Base-by-base conservation (phyloP, 2,797 vertebrate species). In the Cuniculus paca region DNA sequence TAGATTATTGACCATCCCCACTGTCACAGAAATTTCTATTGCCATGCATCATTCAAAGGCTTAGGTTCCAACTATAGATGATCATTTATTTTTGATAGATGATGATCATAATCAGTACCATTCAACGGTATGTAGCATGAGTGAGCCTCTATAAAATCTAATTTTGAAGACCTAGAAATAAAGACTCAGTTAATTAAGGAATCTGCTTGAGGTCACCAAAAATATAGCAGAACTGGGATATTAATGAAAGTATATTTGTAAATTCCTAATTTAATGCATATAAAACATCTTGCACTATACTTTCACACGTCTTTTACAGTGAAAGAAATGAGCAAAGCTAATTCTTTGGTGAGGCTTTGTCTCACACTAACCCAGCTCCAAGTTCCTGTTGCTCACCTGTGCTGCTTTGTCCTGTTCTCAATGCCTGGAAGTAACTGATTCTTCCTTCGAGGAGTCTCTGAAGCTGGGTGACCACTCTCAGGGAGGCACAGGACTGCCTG, bases 101-200 rank as follows among this genome's bases (percentile, higher is more conserved):
- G 39, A 93, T 85, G 14, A 75, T 91, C 5, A 13, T 54, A 52
- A 52, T 56, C 54, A 63, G 24, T 54, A 34, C 26, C 26, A 42
- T 54, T 79, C 82, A 61, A 24, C 34, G 45, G 13, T 2, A 68
- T 6, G 68, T 61, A 88, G 31, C n/a, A 5, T 82, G 50, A 50
- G 50, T 93, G 74, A 83, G 26, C 39, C n/a, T 65, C 58, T 45
- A 5, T 50, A 79, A 88, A 88, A 90, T 70, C 60, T 93, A 52
- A 42, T 39, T 54, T 63, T 89, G 75, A 75, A 5, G 68, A 72
- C 79, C 39, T 80, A 6, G 31, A 91, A 86, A 50, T 90, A 26
- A 22, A 91, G n/a, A 19, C 39, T 61, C 70, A 58, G 39, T 80
- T 22, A 80, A 39, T 75, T 95, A 58, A 85, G 31, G 88, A 78